Conservation (phyloP, 2,113 vertebrate species). For the Halichoeres trimaculatus region DNA sequence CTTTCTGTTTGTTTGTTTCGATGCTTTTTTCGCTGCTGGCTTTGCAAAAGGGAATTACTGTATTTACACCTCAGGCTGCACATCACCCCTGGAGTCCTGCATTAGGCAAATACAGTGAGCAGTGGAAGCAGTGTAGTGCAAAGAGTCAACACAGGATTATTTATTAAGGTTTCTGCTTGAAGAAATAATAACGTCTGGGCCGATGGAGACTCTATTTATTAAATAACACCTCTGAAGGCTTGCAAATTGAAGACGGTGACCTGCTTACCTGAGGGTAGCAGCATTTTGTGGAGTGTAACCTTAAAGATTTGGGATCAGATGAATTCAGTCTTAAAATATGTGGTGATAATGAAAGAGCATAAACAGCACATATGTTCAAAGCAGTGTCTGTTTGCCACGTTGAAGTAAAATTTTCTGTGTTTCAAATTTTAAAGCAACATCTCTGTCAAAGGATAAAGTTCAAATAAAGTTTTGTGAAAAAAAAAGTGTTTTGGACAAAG, state of each 20-base stretch:
- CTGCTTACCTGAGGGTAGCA: not conserved
- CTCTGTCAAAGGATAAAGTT: no score
- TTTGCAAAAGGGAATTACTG: constrained; percentile 26
- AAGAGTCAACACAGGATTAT: not conserved
- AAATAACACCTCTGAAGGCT: not conserved
- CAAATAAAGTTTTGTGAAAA: no score
- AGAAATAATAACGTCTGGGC: not conserved
- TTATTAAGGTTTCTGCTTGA: not conserved
- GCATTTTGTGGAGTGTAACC: not conserved
- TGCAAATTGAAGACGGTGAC: not conserved
- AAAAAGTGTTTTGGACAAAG: no score
- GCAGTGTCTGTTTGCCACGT: no score
- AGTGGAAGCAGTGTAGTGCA: not conserved
- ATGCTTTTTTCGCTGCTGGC: constrained; percentile 30
- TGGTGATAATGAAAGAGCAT: not conserved
- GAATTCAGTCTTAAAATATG: not conserved
- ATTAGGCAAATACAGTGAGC: constrained; percentile 15
- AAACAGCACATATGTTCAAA: not conserved
- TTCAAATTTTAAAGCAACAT: no score
- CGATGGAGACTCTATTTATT: not conserved
- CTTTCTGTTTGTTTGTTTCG: constrained; percentile 42
- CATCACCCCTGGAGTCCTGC: constrained; percentile 37
- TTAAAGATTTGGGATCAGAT: not conserved
- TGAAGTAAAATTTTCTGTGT: no score
- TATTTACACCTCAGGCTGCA: constrained; percentile 26